Base-by-base conservation (phyloP, 2,888 invertebrate genomes). In the Stegana nigrithorax region DNA sequence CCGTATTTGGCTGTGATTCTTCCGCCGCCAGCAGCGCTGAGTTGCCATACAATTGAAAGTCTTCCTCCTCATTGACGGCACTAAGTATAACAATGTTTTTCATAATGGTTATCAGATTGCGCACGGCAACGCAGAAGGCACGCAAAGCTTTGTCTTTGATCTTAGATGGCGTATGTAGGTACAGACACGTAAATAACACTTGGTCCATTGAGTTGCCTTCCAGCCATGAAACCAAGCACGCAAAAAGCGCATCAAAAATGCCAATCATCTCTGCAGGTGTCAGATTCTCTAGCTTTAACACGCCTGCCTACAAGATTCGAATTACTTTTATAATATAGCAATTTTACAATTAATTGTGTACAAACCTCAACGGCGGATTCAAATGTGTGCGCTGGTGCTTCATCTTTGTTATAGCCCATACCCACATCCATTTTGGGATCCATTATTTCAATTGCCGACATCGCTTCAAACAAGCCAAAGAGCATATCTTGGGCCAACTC, bases 361-460 rank as follows among this genome's bases (percentile, higher is more conserved):
- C 81, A 84, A 83, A 93, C 94, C 82, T 91, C 89, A 27, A 96
- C 90, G 58, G 96, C 94, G 81, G 95, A 93, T 70, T 93, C 92
- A 81, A 97, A 95, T 63, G 93, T 94, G 45, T 94, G 89, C 5
- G 95, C 93, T 80, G 93, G 93, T 62, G 93, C 91, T 78, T 90
- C 91, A 12, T 93, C 93, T 69, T 96, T 89, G 83, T 97, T 97
- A 83, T 96, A 97, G 68, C 95, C 87, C 96, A 98, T 97, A 5
- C 98, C 98, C 1, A 97, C 97, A 88, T 99, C 99, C 98, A 99
- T 99, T 88, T 98, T 99, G 0, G 98, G 98, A 84, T 99, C 98
- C 98, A 98, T 98, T 95, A 99, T 97, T 87, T 99, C 98, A 76
- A 99, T 98, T 0, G 98, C 98, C 0, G 98, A 97, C 98, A 99